A percentile compares a stretch with the other conserved stretches of the same genome.
These are phyloP conservation scores for Gandaritis pyraliata DNA, from an alignment of 2,888 invertebrate species.

Conservation along the genomic window DNA sequence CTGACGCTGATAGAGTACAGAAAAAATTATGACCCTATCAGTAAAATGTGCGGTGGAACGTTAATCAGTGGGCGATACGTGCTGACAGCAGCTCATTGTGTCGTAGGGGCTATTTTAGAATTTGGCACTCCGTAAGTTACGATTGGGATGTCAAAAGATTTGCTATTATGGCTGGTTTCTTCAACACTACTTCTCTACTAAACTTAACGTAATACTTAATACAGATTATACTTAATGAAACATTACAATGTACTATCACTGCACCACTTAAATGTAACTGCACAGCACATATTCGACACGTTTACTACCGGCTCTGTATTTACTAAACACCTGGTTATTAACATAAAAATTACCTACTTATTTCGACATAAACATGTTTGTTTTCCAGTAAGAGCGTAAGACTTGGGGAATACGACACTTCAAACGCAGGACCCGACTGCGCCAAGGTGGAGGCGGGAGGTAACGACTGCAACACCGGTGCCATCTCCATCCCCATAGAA, in stretches of 20 bases:
- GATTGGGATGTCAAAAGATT: neutral
- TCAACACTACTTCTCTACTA: too few species aligned
- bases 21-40: constrained; percentile 74
- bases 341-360: too few species aligned
- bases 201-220: too few species aligned
- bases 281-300: too few species aligned
- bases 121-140: constrained; percentile 26
- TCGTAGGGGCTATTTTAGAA: constrained; percentile 4
- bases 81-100: constrained; percentile 19
- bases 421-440: constrained; percentile 66
- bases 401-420: constrained; percentile 77
- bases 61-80: constrained; percentile 29
- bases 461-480: constrained; percentile 69
- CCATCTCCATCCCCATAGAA: constrained; percentile 63
- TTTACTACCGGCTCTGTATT: too few species aligned
- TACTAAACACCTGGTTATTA: too few species aligned
- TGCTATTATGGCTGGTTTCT: too few species aligned
- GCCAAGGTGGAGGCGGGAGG: constrained; percentile 53
- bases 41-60: constrained; percentile 36
- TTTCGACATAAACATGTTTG: neutral
- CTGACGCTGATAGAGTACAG: constrained; percentile 78
- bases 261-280: too few species aligned
- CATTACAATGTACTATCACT: too few species aligned
- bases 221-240: too few species aligned
- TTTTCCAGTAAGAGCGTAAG: constrained; percentile 54